Evolutionary conservation across 2,113 vertebrate species (phyloP).

Genomic region (Megaleporinus macrocephalus): DNA sequence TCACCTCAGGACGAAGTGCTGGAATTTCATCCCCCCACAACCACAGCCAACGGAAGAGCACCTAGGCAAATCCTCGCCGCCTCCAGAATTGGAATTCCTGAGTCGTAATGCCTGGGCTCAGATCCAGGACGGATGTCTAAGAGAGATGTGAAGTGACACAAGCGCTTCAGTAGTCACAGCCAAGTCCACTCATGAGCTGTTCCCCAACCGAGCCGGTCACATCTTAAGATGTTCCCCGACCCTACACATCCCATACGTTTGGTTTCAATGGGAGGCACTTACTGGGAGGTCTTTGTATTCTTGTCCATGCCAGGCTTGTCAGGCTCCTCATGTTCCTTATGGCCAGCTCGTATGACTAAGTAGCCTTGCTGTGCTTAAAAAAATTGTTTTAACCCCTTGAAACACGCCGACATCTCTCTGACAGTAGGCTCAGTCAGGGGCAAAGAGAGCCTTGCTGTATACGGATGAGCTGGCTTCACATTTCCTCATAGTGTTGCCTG

Average conservation of each 20-base stretch:
- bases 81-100: conserved; percentile 35
- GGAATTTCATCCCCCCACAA: conserved; percentile 29
- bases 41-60: neutral
- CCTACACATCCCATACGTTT: conserved; percentile 28
- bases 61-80: conserved; percentile 18
- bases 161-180: conserved; percentile 43
- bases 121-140: conserved; percentile 35
- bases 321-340: conserved; percentile 15
- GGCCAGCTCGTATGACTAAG: conserved; percentile 24
- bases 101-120: conserved; percentile 33
- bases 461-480: conserved; percentile 20
- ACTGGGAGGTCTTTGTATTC: conserved; percentile 8
- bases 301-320: neutral
- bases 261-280: conserved; percentile 11
- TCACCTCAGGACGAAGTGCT: neutral
- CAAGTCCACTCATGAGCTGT: conserved; percentile 51
- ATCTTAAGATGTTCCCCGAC: conserved; percentile 38
- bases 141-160: conserved; percentile 54
- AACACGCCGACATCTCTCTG: conserved; percentile 7
- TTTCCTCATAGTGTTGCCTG: conserved; percentile 15
- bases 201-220: conserved; percentile 32
- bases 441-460: conserved; percentile 5
- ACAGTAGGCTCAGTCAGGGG: conserved; percentile 13
- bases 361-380: neutral
- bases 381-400: conserved; percentile 31